These are phyloP conservation scores for Nudaria mundana DNA, from an alignment of 2,888 invertebrate species.

Conservation along the genomic window DNA sequence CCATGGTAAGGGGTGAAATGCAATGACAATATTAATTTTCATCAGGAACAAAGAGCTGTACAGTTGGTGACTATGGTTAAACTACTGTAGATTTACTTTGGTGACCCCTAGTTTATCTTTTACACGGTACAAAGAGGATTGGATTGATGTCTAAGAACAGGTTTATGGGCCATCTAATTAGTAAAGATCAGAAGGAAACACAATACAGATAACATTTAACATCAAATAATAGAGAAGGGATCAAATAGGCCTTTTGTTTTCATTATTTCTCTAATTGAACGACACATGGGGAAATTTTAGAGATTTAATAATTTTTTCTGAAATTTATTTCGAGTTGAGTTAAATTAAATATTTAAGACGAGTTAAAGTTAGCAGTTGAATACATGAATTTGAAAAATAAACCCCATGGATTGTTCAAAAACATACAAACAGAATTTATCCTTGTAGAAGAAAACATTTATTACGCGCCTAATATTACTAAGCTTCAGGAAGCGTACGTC, in stretches of 20 bases:
- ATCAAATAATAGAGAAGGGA: slow-evolving; percentile 62
- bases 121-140: slow-evolving; percentile 34
- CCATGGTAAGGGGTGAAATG: slow-evolving; percentile 78
- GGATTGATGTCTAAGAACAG: slow-evolving; percentile 56
- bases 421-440: slow-evolving; percentile 54
- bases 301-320: too few species aligned
- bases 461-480: slow-evolving; percentile 80
- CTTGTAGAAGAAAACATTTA: slow-evolving; percentile 76
- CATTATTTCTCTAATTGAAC: slow-evolving; percentile 43
- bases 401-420: slow-evolving; percentile 58
- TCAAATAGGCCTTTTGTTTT: slow-evolving; percentile 47
- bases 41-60: slow-evolving; percentile 63
- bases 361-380: too few species aligned
- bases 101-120: slow-evolving; percentile 65
- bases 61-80: slow-evolving; percentile 49
- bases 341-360: too few species aligned
- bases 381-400: slow-evolving; percentile 17
- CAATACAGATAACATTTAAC: slow-evolving; percentile 70
- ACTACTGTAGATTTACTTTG: slow-evolving; percentile 55
- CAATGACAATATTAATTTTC: slow-evolving; percentile 75
- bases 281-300: slow-evolving; percentile 45
- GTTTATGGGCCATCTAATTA: slow-evolving; percentile 54
- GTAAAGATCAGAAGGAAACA: slow-evolving; percentile 57
- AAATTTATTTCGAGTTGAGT: too few species aligned
- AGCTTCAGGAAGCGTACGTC: slow-evolving; percentile 77